These are phyloP conservation scores for Salarias fasciatus DNA, from an alignment of 2,797 vertebrate genomes.

Conservation along the genomic window DNA sequence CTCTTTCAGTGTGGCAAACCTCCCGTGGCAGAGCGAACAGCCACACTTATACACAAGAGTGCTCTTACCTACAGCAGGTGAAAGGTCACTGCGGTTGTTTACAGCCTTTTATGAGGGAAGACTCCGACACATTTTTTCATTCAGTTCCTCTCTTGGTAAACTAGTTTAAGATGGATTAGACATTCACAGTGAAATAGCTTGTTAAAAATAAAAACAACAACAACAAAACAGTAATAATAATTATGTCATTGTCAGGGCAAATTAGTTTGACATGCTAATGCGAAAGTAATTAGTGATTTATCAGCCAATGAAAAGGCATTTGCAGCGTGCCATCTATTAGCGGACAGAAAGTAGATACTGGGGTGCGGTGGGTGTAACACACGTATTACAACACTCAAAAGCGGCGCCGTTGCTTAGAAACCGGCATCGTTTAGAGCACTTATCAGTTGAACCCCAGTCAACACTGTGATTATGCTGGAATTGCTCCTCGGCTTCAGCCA, in stretches of 20 bases:
- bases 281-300: background rate
- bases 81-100: conserved; percentile 2
- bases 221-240: too few relatives aligned
- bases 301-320: conserved; percentile 6
- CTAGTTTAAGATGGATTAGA: background rate
- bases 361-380: conserved; percentile 1
- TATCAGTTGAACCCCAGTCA: conserved; percentile 24
- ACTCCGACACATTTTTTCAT: background rate
- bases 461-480: conserved; percentile 23
- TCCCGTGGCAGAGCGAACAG: background rate
- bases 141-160: background rate
- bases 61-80: conserved; percentile 7
- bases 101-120: too few relatives aligned
- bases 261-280: conserved; percentile 2
- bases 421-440: conserved; percentile 50
- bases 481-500: conserved; percentile 16
- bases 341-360: conserved; percentile 33
- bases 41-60: conserved; percentile 3
- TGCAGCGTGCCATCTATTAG: conserved; percentile 11
- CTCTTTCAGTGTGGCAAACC: conserved; percentile 6
- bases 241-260: background rate
- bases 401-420: conserved; percentile 65
- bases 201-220: too few relatives aligned
- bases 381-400: conserved; percentile 33
- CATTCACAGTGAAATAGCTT: too few relatives aligned